phyloP scores from a whole-genome alignment of 64 coral and sea anemone species.

The Platygyra sinensis region DNA sequence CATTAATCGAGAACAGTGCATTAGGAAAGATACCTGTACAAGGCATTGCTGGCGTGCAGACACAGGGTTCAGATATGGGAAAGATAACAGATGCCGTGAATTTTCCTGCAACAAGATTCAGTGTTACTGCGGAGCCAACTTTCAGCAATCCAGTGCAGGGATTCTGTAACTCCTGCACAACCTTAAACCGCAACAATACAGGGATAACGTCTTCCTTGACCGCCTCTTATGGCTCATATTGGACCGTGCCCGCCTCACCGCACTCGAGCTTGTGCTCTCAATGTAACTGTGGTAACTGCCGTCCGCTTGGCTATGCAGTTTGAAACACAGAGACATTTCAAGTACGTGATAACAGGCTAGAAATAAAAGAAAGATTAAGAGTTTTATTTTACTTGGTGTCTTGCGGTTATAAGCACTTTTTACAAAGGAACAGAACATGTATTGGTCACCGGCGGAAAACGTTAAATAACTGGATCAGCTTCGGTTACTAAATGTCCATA shows the following conservation, averaged over 20 bases:
- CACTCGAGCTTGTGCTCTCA: background rate
- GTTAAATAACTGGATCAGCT: background rate
- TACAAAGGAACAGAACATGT: background rate
- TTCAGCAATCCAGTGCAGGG: conserved; percentile 6
- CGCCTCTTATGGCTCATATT: background rate
- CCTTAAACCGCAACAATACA: background rate
- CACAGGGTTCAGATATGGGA: background rate
- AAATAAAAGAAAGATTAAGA: background rate
- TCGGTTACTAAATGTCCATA: conserved; percentile 6
- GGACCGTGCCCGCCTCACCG: background rate
- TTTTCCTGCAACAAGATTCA: conserved; percentile 40
- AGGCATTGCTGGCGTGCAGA: background rate
- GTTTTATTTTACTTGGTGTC: background rate
- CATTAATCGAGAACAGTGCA: background rate
- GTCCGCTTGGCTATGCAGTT: background rate
- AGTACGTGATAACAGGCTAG: background rate
- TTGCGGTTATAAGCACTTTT: background rate
- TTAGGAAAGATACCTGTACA: background rate
- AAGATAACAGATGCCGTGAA: conserved; percentile 4
- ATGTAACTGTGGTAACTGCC: conserved; percentile 21
- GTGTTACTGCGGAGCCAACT: background rate
- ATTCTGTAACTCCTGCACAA: conserved; percentile 23
- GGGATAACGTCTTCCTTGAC: background rate
- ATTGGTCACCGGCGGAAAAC: background rate
- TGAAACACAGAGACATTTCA: background rate